A percentile compares a stretch with the other conserved stretches of the same genome.
These are phyloP conservation scores for Drosophila histrio DNA, from an alignment of 2,888 invertebrate species.

Conservation along the genomic window DNA sequence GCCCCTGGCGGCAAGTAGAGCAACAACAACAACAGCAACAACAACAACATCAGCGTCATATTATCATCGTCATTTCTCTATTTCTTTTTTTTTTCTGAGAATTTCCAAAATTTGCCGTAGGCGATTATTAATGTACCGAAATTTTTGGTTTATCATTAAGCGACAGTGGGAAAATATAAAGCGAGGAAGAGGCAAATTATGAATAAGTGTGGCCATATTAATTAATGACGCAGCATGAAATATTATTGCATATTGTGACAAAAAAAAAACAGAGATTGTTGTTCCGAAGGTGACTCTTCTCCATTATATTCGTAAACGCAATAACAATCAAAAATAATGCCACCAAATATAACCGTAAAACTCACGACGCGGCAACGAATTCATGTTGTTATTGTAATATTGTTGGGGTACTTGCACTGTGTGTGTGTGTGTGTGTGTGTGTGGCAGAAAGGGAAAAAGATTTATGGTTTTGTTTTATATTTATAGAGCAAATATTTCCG, in stretches of 20 bases:
- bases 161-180: conserved; percentile 32
- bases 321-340: conserved; percentile 65
- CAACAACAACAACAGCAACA: background rate
- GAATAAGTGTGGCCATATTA: conserved; percentile 51
- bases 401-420: conserved; percentile 27
- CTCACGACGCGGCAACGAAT: conserved; percentile 11
- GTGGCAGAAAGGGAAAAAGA: conserved; percentile 35
- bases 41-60: conserved; percentile 19
- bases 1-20: conserved; percentile 8
- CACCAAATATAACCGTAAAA: conserved; percentile 55
- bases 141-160: conserved; percentile 16
- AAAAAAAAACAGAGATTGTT: conserved; percentile 14
- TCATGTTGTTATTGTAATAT: conserved; percentile 7
- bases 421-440: background rate
- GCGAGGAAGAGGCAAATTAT: conserved; percentile 33
- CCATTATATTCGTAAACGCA: conserved; percentile 32
- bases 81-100: conserved; percentile 39
- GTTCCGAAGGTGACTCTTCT: conserved; percentile 10
- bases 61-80: conserved; percentile 35
- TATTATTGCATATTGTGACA: conserved; percentile 47
- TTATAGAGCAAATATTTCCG: conserved; percentile 59
- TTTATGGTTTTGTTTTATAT: conserved; percentile 54
- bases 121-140: conserved; percentile 36
- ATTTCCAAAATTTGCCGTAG: conserved; percentile 43
- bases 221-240: conserved; percentile 40